Evolutionary conservation across 1,140 invertebrate genomes (phyloP).

Genomic region (Rhopalosiphum padi): DNA sequence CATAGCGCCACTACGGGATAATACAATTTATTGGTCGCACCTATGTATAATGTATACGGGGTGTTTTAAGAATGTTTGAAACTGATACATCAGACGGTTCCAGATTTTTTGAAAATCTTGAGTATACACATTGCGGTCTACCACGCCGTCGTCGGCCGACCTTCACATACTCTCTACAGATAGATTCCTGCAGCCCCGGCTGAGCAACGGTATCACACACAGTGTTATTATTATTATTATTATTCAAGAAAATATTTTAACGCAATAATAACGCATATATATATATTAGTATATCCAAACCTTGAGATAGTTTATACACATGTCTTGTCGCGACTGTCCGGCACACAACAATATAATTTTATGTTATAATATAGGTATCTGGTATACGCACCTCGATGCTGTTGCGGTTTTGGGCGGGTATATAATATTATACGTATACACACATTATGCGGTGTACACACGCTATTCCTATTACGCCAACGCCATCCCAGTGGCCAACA

Average conservation of each 20-base stretch:
- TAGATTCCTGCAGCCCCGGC: neutral
- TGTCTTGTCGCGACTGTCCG: neutral
- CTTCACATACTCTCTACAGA: neutral
- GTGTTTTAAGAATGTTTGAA: neutral
- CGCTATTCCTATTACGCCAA: neutral
- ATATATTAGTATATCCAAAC: neutral
- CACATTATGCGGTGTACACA: neutral
- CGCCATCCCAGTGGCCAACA: neutral
- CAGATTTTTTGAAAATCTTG: neutral
- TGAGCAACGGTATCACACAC: neutral
- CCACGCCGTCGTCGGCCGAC: neutral
- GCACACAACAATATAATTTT: neutral
- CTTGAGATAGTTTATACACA: neutral
- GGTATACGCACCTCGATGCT: neutral
- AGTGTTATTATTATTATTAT: neutral
- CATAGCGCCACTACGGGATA: no score
- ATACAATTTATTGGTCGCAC: no score
- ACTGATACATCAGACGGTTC: neutral
- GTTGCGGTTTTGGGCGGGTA: neutral
- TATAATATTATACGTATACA: neutral
- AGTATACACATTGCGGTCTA: neutral
- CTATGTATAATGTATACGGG: neutral
- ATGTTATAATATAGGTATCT: neutral
- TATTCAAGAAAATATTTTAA: neutral
- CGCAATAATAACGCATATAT: neutral